Evolutionary conservation across 2,797 vertebrate genomes (phyloP), one percentile per base, ranked within the genome.

Genomic region (Gallinago stenura): DNA sequence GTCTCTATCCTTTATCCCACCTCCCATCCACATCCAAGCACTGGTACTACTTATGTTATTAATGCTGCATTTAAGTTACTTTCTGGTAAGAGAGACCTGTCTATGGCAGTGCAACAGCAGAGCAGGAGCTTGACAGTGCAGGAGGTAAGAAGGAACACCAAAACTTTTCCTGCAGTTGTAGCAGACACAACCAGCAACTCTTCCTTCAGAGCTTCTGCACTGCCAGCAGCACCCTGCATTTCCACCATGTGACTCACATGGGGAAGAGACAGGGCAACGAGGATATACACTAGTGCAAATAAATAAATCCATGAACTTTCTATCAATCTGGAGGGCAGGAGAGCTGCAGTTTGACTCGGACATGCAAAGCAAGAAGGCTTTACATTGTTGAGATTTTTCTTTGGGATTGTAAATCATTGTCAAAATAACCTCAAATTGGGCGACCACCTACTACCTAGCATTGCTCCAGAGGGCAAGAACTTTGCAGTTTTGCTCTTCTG

Each of bases 191-290:
- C 2, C 25, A 13, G 1, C n/a, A 75, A 26, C 30, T 81, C 22
- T 73, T 88, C 48, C 84, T 76, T 81, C 45, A 81, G 35, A 73
- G 21, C 21, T 70, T 16, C 56, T 70, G 51, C 66, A 58, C 35
- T 37, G 72, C 58, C 56, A 51, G 64, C 48, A 81, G 56, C 37
- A 22, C 3, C 17, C 17, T 83, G 58, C 19, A 48, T 43, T 78
- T 81, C 60, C 4, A 70, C 30, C 8, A 13, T 7, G 13, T 22
- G 35, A 51, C n/a, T 70, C 65, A 30, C 31, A 37, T 0, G 0
- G 33, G 19, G n/a, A 83, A 54, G 9, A 15, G n/a, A 70, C 41
- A 12, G 28, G 19, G 4, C 3, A 1, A 60, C 48, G 53, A 58
- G 31, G 39, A 56, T 19, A 16, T 15, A 70, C 10, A 28, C 6